Base-by-base conservation (phyloP, 2,113 vertebrate genomes). In the Heloderma charlesbogerti region DNA sequence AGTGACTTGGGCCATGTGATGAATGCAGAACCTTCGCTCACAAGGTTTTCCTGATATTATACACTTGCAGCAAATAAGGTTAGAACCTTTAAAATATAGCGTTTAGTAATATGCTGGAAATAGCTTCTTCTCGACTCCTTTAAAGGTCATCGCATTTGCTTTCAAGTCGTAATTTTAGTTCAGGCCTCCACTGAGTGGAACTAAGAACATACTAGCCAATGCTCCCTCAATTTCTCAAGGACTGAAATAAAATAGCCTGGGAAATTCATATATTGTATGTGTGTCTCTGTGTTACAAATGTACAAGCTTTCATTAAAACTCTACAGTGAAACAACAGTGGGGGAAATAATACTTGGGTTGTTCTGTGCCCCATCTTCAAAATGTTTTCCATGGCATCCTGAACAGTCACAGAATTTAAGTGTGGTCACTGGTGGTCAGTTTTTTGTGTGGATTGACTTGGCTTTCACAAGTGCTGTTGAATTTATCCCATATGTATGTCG, bases 31-130 rank as follows among this genome's bases (percentile, higher is more conserved):
- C 96, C 95, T 98, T 96, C 89, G 91, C 93, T 97, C 96, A 94
- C 93, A 95, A 97, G 95, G 95, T 94, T 96, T 97, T 95, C 94
- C 94, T 96, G 96, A 88, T 97, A 97, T 97, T 97, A 97, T 98
- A 97, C 93, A 96, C 96, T 97, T 96, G 95, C 96, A 98, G 91
- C 95, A 96, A 98, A 98, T 98, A 98, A 98, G 98, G 97, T 98
- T 97, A 97, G 97, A 97, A 98, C 98, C 98, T 98, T 98, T 98
- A 98, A 98, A 97, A 97, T 97, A 95, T 96, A 97, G 96, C 97
- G 96, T 98, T 98, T 97, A 97, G 97, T 96, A 96, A 97, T 97
- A 94, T 95, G 93, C 93, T 95, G 94, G 95, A 98, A 97, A 97
- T 97, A 95, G 95, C 96, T 96, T 92, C 97, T 97, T 96, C 97